Conservation (phyloP, 2,113 vertebrate species). For the Caranx ignobilis region DNA sequence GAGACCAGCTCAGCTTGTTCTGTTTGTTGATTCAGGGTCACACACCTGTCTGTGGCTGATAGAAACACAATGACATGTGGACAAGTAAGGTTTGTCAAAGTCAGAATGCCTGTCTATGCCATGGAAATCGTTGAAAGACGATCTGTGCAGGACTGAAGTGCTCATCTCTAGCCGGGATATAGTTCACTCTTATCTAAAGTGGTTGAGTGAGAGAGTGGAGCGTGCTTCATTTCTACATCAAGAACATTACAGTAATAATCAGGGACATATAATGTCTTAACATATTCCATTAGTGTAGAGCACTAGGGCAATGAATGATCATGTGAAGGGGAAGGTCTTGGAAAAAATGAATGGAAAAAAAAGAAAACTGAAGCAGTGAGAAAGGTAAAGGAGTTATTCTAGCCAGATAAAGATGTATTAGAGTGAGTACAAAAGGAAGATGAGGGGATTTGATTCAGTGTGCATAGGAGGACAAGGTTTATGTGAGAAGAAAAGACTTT, state of each 20-base stretch:
- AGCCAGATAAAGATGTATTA: slow-evolving; percentile 47
- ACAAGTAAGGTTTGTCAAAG: slow-evolving; percentile 21
- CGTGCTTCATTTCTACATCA: slow-evolving; percentile 21
- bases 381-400: slow-evolving; percentile 27
- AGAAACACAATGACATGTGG: slow-evolving; percentile 39
- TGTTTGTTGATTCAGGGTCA: slow-evolving; percentile 54
- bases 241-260: slow-evolving; percentile 42
- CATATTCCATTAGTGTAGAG: slow-evolving; percentile 33
- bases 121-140: neutral
- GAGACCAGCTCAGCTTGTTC: slow-evolving; percentile 40
- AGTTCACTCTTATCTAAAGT: slow-evolving; percentile 24
- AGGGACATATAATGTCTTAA: slow-evolving; percentile 26
- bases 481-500: neutral
- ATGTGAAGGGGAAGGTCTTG: neutral
- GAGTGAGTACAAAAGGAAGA: neutral
- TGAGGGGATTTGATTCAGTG: slow-evolving; percentile 25
- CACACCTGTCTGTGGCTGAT: slow-evolving; percentile 43
- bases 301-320: slow-evolving; percentile 17
- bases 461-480: slow-evolving; percentile 1
- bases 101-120: neutral
- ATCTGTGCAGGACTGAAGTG: neutral
- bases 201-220: slow-evolving; percentile 16
- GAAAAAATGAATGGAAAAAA: neutral
- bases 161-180: neutral
- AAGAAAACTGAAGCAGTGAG: slow-evolving; percentile 15